Conservation (phyloP, 2,797 vertebrate genomes). For the Pipistrellus pipistrellus region DNA sequence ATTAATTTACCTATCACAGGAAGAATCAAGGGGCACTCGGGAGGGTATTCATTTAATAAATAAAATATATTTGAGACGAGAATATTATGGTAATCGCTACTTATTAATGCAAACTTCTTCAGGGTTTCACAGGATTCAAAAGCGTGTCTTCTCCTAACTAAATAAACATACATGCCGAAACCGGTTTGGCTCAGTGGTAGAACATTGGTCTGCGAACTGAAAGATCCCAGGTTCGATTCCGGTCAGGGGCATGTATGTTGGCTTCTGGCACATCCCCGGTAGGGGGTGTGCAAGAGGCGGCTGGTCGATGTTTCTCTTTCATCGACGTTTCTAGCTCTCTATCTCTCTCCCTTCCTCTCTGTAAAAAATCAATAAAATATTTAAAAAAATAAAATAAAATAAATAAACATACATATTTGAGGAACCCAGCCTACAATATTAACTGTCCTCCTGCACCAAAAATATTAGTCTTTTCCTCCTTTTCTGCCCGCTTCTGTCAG, state of each 20-base stretch:
- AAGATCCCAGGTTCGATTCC: too few species aligned
- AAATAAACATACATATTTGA: slow-evolving; percentile 69
- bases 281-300: too few species aligned
- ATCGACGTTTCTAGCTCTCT: too few species aligned
- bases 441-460: slow-evolving; percentile 85
- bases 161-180: slow-evolving; percentile 18
- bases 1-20: slow-evolving; percentile 72
- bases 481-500: slow-evolving; percentile 88
- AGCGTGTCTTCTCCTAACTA: slow-evolving; percentile 77
- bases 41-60: slow-evolving; percentile 54
- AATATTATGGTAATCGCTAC: slow-evolving; percentile 50
- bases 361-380: too few species aligned
- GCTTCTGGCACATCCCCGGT: too few species aligned
- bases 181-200: too few species aligned
- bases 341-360: too few species aligned
- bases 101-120: slow-evolving; percentile 58
- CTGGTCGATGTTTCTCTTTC: too few species aligned
- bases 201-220: too few species aligned
- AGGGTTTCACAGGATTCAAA: slow-evolving; percentile 70
- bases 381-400: background rate
- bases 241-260: too few species aligned
- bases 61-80: slow-evolving; percentile 66
- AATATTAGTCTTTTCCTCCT: slow-evolving; percentile 86
- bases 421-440: slow-evolving; percentile 83
- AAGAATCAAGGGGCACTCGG: slow-evolving; percentile 51